Percentiles rank a stretch among this genome's conserved stretches.
These are phyloP conservation scores for Trichogramma dendrolimi DNA, from an alignment of 2,888 invertebrate genomes.

Conservation along the genomic window DNA sequence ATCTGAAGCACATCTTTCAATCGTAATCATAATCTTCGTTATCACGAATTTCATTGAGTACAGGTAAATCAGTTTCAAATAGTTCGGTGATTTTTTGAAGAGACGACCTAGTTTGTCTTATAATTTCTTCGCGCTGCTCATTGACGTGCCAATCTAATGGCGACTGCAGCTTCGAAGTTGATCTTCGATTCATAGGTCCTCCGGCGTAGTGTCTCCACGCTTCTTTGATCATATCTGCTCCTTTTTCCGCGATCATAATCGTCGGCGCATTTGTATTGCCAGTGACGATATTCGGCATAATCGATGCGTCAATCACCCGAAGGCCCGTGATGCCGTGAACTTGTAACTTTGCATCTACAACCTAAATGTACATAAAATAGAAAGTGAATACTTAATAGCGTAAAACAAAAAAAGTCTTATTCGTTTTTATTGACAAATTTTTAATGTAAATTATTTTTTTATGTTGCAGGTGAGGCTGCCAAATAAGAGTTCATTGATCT, in stretches of 20 bases:
- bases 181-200: not conserved
- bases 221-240: conserved; percentile 75
- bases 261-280: conserved; percentile 81
- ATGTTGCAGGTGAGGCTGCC: not conserved
- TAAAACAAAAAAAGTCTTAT: not conserved
- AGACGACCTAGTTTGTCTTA: not conserved
- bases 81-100: no score
- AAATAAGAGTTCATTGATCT: no score
- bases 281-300: conserved; percentile 75
- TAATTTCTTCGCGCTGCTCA: not conserved
- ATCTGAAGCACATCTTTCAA: no score
- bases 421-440: not conserved
- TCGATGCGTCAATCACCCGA: conserved; percentile 75
- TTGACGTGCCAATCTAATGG: not conserved
- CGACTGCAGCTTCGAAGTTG: not conserved
- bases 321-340: conserved; percentile 67
- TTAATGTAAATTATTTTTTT: not conserved
- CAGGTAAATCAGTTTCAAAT: not conserved
- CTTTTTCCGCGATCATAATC: conserved; percentile 82
- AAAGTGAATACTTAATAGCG: not conserved
- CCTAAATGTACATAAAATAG: conserved; percentile 47
- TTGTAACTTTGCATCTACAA: conserved; percentile 67
- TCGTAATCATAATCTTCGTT: no score
- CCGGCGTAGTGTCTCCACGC: conserved; percentile 54
- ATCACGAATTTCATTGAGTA: not conserved